Percentiles rank a stretch among this genome's conserved stretches.
Evolutionary conservation across 2,113 vertebrate species (phyloP).

Genomic region (Apeltes quadracus): DNA sequence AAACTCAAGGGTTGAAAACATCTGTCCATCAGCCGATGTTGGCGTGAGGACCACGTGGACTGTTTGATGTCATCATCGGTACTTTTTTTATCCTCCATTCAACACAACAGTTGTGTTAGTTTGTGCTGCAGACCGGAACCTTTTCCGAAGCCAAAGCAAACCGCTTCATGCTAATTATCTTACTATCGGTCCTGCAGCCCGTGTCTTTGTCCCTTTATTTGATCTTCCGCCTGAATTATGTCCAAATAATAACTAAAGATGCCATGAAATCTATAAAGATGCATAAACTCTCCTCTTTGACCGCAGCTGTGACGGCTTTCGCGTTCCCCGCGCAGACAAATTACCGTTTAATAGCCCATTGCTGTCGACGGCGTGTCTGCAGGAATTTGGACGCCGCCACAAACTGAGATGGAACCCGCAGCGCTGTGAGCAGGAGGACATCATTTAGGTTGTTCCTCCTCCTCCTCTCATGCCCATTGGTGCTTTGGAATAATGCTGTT

Average conservation of each 20-base stretch:
- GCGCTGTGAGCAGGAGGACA: neutral
- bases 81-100: too few species aligned
- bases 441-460: neutral
- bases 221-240: neutral
- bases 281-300: neutral
- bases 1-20: too few species aligned
- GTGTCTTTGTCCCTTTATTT: neutral
- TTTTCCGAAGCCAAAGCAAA: neutral
- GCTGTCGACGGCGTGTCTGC: slow-evolving; percentile 20
- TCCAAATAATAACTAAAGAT: neutral
- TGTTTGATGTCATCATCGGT: too few species aligned
- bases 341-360: slow-evolving; percentile 28
- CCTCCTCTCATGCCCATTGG: slow-evolving; percentile 6
- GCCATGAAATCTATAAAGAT: slow-evolving; percentile 2
- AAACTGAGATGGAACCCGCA: slow-evolving; percentile 55
- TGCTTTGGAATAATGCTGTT: slow-evolving; percentile 17
- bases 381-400: slow-evolving; percentile 7
- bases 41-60: too few species aligned
- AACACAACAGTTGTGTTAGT: too few species aligned
- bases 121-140: neutral
- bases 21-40: too few species aligned
- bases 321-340: slow-evolving; percentile 10
- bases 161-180: neutral
- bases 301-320: neutral
- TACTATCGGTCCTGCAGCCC: neutral